These are phyloP conservation scores for Trichechus manatus DNA, from an alignment of 2,113 vertebrate genomes.

Conservation along the genomic window DNA sequence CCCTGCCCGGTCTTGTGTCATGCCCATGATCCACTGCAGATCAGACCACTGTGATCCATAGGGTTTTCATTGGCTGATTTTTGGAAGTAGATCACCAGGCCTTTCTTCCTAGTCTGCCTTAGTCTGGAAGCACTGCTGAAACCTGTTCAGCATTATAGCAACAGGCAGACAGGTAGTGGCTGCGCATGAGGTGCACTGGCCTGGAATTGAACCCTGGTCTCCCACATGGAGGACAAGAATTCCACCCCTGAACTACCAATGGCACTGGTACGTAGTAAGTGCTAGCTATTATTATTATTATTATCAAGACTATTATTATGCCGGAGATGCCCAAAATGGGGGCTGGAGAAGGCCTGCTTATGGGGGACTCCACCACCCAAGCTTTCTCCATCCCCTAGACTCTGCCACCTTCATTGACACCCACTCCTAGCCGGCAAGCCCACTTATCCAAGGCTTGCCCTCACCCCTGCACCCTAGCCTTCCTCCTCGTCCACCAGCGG, in stretches of 20 bases:
- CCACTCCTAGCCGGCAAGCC: neutral
- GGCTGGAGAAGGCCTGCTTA: neutral
- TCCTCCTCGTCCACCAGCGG: constrained; percentile 86
- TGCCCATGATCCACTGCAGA: neutral
- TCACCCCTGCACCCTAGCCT: constrained; percentile 78
- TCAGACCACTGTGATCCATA: neutral
- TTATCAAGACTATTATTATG: neutral
- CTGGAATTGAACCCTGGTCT: neutral
- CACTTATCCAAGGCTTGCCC: neutral
- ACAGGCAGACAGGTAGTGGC: neutral
- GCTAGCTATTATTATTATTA: neutral
- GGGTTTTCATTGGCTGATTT: neutral
- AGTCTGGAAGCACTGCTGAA: neutral
- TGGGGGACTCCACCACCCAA: fast-evolving
- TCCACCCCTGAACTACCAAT: neutral
- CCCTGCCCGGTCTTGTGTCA: neutral
- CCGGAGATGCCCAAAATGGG: neutral
- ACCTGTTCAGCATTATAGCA: neutral
- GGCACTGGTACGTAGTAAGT: no score
- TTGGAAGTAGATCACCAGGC: neutral
- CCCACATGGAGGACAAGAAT: neutral
- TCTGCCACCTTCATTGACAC: neutral
- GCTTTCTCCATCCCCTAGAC: neutral
- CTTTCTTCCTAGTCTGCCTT: neutral
- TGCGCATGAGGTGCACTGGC: neutral